Evolutionary conservation across 53 echinoderm and acorn worm species (phyloP).

Genomic region (Temnopleurus reevesii): DNA sequence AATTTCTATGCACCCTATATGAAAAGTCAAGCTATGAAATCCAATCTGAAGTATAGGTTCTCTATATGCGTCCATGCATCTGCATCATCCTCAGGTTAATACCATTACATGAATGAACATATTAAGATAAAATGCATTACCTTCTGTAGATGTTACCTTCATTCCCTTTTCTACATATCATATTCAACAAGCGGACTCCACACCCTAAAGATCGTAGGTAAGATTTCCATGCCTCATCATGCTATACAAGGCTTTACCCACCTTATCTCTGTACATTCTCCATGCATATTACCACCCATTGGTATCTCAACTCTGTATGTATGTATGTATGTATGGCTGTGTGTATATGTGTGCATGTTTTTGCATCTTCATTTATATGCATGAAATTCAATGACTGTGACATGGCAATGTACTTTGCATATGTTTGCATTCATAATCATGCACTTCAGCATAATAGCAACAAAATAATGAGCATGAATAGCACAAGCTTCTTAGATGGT

Average conservation of each 20-base stretch:
- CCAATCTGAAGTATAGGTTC: no score
- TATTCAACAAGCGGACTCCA: not conserved
- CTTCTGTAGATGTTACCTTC: not conserved
- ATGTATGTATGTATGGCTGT: not conserved
- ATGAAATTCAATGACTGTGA: no score
- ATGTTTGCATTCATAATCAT: not conserved
- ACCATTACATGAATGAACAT: no score
- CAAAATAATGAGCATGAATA: not conserved
- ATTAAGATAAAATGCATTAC: not conserved
- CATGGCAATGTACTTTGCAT: no score
- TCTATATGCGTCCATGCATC: no score
- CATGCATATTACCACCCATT: not conserved
- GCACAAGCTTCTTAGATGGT: not conserved
- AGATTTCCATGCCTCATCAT: constrained; percentile 67
- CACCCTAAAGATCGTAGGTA: constrained; percentile 64
- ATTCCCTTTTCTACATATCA: not conserved
- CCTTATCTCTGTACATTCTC: constrained; percentile 17
- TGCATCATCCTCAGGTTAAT: no score
- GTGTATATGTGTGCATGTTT: no score
- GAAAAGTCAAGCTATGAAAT: no score
- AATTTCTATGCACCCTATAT: no score
- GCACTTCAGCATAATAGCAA: not conserved
- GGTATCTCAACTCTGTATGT: not conserved
- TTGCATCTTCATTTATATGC: no score
- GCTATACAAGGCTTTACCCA: constrained; percentile 30